These are phyloP conservation scores for Dallia pectoralis DNA, from an alignment of 2,797 vertebrate species.

Conservation along the genomic window DNA sequence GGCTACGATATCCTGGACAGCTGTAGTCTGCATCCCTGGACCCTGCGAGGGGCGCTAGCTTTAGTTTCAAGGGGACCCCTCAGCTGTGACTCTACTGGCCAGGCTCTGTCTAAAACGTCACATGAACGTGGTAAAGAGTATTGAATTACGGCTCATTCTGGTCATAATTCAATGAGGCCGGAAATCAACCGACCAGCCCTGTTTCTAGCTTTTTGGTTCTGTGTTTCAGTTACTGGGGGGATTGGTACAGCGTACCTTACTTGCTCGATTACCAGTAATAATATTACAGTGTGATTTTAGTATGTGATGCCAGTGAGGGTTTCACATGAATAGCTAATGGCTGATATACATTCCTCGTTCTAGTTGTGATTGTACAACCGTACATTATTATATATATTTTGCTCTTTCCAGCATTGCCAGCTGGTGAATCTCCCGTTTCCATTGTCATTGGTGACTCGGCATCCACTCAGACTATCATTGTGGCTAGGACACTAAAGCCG, in stretches of 20 bases:
- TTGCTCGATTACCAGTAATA: no score
- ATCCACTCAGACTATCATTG: conserved; percentile 62
- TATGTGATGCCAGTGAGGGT: no score
- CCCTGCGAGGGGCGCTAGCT: background rate
- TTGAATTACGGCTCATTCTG: no score
- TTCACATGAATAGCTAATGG: background rate
- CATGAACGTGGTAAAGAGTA: no score
- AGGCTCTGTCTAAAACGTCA: no score
- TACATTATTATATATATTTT: background rate
- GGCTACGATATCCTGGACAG: conserved; percentile 46
- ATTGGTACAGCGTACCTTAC: no score
- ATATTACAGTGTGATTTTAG: no score
- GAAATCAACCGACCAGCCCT: no score
- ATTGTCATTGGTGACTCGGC: conserved; percentile 72
- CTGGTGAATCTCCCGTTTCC: conserved; percentile 52
- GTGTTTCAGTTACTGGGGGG: no score
- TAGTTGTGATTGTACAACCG: background rate
- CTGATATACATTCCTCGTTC: background rate
- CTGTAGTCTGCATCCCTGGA: conserved; percentile 16
- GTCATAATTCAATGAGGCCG: no score
- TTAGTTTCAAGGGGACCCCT: background rate
- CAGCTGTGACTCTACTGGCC: background rate
- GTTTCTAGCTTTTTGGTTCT: no score
- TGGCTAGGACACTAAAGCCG: conserved; percentile 61
- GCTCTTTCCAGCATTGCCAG: conserved; percentile 29